These are phyloP conservation scores for Drosophila colorata DNA, from an alignment of 2,888 invertebrate species.

Conservation along the genomic window DNA sequence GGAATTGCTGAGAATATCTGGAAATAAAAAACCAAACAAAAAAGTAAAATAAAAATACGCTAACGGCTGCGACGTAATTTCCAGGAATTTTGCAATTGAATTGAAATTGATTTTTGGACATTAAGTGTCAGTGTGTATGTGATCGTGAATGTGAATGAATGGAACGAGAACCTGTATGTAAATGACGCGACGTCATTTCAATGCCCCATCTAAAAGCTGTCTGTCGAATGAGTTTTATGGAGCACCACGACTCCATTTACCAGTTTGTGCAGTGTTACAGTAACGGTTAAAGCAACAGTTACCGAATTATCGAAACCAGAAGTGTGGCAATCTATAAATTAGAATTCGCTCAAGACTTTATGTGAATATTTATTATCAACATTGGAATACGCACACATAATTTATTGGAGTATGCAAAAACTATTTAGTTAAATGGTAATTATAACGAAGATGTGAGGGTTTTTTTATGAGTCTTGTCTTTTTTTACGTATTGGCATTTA, in stretches of 20 bases:
- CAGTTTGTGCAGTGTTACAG: constrained; percentile 50
- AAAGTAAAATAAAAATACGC: constrained; percentile 16
- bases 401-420: constrained; percentile 3
- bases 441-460: constrained; percentile 9
- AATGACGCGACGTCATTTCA: constrained; percentile 50
- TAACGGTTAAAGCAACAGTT: constrained; percentile 48
- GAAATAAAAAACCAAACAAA: constrained; percentile 23
- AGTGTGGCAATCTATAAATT: constrained; percentile 27
- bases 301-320: constrained; percentile 32
- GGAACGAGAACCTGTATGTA: constrained; percentile 49
- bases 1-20: constrained; percentile 51
- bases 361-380: constrained; percentile 7
- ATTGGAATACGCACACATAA: constrained; percentile 6
- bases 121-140: constrained; percentile 27
- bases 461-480: not conserved
- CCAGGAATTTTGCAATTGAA: constrained; percentile 74
- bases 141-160: constrained; percentile 32
- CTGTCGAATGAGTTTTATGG: constrained; percentile 60
- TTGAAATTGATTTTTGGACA: constrained; percentile 71
- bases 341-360: constrained; percentile 4
- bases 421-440: constrained; percentile 38
- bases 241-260: constrained; percentile 56
- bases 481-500: no score
- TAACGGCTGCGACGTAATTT: constrained; percentile 60
- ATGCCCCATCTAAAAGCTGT: constrained; percentile 34